A percentile compares a stretch with the other conserved stretches of the same genome.
These are phyloP conservation scores for Syrrhaptes paradoxus DNA, from an alignment of 2,113 vertebrate genomes.

Conservation along the genomic window DNA sequence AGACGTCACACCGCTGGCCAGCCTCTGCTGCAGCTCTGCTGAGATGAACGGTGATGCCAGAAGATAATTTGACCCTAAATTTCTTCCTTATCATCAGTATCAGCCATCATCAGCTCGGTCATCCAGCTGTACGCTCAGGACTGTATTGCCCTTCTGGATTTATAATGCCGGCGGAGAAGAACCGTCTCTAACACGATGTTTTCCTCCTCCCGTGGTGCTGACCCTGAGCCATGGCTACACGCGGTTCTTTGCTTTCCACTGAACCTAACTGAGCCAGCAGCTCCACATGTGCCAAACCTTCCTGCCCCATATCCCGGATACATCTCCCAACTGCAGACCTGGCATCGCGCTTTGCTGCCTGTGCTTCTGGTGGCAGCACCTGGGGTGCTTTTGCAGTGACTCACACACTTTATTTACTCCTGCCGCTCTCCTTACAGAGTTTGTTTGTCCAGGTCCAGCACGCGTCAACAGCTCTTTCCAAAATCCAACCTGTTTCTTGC, in stretches of 20 bases:
- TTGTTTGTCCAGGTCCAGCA: fast-evolving
- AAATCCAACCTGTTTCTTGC: not conserved
- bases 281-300: fast-evolving
- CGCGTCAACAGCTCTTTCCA: not conserved
- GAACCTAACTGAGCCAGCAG: fast-evolving
- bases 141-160: not conserved
- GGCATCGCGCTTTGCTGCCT: not conserved
- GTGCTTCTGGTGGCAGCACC: not conserved
- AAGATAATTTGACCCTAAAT: not conserved
- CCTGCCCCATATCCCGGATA: fast-evolving
- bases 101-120: not conserved
- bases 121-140: not conserved
- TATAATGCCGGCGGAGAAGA: not conserved
- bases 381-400: not conserved
- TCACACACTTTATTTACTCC: not conserved
- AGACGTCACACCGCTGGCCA: fast-evolving
- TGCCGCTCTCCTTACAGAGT: not conserved
- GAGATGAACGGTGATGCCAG: not conserved
- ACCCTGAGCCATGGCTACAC: fast-evolving
- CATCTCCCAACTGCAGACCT: fast-evolving
- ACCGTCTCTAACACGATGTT: fast-evolving
- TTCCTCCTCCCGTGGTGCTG: fast-evolving
- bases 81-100: not conserved
- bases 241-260: not conserved
- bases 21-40: not conserved